These are phyloP conservation scores for Polyommatus icarus DNA, from an alignment of 2,888 invertebrate species.

Conservation along the genomic window DNA sequence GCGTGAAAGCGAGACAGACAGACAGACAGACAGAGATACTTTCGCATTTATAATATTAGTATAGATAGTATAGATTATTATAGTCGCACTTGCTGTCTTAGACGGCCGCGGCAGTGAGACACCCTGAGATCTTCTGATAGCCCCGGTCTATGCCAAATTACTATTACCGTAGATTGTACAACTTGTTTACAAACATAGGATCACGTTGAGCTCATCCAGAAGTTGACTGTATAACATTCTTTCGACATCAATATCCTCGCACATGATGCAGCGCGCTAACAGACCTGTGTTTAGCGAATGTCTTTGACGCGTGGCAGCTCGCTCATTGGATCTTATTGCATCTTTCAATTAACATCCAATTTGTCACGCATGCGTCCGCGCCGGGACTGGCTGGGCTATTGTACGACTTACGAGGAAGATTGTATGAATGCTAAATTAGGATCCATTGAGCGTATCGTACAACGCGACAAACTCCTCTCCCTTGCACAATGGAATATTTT, in stretches of 20 bases:
- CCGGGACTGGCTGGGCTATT: background rate
- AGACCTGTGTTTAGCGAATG: background rate
- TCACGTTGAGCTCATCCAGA: too few relatives aligned
- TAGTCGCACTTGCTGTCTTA: too few relatives aligned
- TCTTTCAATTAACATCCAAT: conserved; percentile 12
- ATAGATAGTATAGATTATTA: too few relatives aligned
- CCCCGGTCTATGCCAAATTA: background rate
- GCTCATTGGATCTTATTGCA: conserved; percentile 10
- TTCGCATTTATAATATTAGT: too few relatives aligned
- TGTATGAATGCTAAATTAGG: background rate
- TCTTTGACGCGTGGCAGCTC: background rate
- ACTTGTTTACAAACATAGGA: background rate
- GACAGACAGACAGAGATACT: too few relatives aligned
- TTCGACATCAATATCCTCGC: background rate
- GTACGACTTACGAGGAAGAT: background rate
- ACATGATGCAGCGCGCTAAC: background rate
- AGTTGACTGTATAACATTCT: background rate
- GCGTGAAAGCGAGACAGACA: too few relatives aligned
- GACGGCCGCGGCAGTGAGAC: too few relatives aligned
- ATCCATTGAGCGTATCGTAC: background rate
- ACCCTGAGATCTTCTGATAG: background rate
- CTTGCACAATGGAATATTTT: too few relatives aligned
- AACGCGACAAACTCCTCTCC: background rate
- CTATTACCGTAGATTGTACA: background rate
- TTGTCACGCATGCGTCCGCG: background rate